Evolutionary conservation across 2,888 invertebrate species (phyloP).

Genomic region (Oligia fasciuncula): DNA sequence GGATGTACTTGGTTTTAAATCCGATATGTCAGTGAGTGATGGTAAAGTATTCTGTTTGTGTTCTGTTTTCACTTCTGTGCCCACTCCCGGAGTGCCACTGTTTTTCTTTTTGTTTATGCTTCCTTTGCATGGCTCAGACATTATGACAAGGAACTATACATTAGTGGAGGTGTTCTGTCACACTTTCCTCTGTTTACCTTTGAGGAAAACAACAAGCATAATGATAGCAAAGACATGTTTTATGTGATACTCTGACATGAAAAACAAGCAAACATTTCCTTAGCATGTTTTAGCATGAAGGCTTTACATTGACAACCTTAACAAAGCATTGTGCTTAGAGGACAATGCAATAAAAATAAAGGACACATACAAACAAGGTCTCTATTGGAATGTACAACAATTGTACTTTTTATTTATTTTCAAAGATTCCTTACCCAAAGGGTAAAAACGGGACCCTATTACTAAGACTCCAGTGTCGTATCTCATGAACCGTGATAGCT

Average conservation of each 20-base stretch:
- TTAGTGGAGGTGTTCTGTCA: not conserved
- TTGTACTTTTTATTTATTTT: not conserved
- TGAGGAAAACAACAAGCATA: not conserved
- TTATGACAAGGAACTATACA: not conserved
- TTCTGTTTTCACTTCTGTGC: too few species aligned
- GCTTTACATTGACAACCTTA: not conserved
- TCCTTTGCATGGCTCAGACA: not conserved
- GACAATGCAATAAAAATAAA: constrained; percentile 15
- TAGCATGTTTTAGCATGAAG: not conserved
- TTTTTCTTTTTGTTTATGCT: not conserved
- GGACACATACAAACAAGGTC: constrained; percentile 9
- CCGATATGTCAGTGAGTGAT: too few species aligned
- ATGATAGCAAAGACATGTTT: not conserved
- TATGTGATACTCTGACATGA: not conserved
- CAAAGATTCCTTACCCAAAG: too few species aligned
- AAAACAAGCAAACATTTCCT: not conserved
- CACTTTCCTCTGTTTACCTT: not conserved
- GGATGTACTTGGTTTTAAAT: too few species aligned
- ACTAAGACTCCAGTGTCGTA: too few species aligned
- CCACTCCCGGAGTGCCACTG: too few species aligned
- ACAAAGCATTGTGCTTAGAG: not conserved
- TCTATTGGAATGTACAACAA: constrained; percentile 4
- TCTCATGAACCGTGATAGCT: too few species aligned
- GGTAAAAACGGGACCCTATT: too few species aligned
- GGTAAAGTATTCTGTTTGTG: too few species aligned